A percentile compares a stretch with the other conserved stretches of the same genome.
phyloP scores from a whole-genome alignment of 1,140 invertebrate genomes.

The Zaprionus nigranus region DNA sequence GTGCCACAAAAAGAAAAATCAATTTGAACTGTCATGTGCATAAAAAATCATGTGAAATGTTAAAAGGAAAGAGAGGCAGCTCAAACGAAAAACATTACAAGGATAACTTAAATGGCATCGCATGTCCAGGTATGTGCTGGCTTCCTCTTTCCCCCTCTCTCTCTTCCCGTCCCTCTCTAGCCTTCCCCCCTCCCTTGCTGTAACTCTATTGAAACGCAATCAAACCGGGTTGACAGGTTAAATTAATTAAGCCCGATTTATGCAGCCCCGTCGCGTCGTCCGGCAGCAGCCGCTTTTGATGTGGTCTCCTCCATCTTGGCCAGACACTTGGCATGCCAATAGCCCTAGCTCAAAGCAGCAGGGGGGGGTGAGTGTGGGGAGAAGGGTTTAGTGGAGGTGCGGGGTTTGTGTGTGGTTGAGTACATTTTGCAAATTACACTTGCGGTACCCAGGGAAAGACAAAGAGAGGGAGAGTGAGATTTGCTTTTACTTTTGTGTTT shows the following conservation, averaged over 20 bases:
- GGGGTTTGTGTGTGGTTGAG: constrained; percentile 47
- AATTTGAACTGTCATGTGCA: constrained; percentile 46
- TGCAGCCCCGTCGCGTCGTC: constrained; percentile 28
- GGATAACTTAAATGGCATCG: constrained; percentile 24
- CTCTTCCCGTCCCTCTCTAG: neutral
- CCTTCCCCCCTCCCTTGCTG: constrained; percentile 32
- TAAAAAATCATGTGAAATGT: constrained; percentile 16
- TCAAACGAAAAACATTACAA: constrained; percentile 40
- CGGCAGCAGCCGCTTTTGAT: constrained; percentile 59
- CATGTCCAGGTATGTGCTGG: constrained; percentile 8
- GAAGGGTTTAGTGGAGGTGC: neutral
- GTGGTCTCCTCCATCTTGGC: constrained; percentile 69
- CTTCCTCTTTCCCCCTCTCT: neutral
- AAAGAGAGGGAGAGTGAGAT: constrained; percentile 6
- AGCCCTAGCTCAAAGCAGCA: neutral
- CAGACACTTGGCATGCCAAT: constrained; percentile 52
- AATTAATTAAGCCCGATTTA: constrained; percentile 78
- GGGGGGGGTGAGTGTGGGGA: neutral
- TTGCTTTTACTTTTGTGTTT: constrained; percentile 25
- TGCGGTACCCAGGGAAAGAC: constrained; percentile 45
- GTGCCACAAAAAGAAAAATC: constrained; percentile 41
- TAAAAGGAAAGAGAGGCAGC: constrained; percentile 2
- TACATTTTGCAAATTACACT: constrained; percentile 76
- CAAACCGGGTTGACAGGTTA: constrained; percentile 72
- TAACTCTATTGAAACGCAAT: constrained; percentile 64